Evolutionary conservation across 1,140 invertebrate genomes (phyloP), one percentile per base, ranked within the genome.

Genomic region (Temnothorax curvispinosus): DNA sequence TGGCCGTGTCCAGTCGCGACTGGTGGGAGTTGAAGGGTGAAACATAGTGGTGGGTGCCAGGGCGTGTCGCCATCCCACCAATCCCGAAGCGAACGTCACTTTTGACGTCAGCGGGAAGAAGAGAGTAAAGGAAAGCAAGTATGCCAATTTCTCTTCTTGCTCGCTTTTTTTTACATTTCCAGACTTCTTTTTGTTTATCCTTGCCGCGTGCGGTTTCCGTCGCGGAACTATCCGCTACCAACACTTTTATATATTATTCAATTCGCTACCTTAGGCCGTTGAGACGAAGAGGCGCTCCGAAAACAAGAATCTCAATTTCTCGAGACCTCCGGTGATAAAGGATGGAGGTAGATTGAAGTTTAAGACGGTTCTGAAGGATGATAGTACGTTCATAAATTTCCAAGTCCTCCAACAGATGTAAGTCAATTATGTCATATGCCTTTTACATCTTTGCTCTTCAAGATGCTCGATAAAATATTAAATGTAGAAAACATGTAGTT

Each of bases 1-100:
- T 91, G 86, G 91, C 89, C 67, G 65, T 58, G 18, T 54, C 18
- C 7, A 8, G 32, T n/a, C 52, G 21, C 62, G 64, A 35, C 50
- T 72, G 58, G 71, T 67, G 41, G 50, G 85, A 62, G 54, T 74
- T 50, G 65, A 35, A n/a, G 76, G 84, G 75, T 47, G 56, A 69
- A 86, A 56, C 85, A 65, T 74, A 71, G 82, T 80, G 89, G 74
- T 77, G 81, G 84, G 32, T 32, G n/a, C 11, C 56, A 85, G 91
- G 94, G 93, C 93, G 94, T 92, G 89, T 44, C 92, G 56, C 54
- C 21, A 38, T 15, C 27, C 44, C 56, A 47, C 89, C 92, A 91
- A 91, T 92, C 86, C 41, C 7, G 6, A 18, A 13, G 18, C 72
- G 52, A 58, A 74, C 76, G 64, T 80, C 35, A 74, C 15, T 74